phyloP scores from a whole-genome alignment of 1,140 invertebrate genomes.

The Cherax destructor region DNA sequence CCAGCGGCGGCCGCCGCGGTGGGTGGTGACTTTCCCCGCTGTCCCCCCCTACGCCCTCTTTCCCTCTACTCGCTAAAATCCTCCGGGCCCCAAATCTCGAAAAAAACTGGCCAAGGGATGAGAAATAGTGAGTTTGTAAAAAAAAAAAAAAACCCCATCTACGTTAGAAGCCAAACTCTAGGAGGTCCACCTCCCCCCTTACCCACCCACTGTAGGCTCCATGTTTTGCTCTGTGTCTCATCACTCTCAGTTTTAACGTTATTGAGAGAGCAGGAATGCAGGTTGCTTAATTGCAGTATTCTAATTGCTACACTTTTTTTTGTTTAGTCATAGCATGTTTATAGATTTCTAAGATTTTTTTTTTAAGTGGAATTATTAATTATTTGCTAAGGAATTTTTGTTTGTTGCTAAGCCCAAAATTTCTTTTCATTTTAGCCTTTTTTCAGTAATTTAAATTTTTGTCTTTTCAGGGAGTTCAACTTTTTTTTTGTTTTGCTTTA shows the following conservation, averaged over 20 bases:
- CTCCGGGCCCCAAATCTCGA: not conserved
- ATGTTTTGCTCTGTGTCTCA: not conserved
- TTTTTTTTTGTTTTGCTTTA: not conserved
- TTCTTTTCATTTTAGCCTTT: not conserved
- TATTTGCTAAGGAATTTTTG: not conserved
- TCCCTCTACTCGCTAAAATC: not conserved
- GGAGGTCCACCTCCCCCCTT: not conserved
- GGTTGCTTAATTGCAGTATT: slow-evolving; percentile 10
- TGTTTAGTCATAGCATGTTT: not conserved
- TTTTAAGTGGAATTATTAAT: not conserved
- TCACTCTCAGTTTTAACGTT: not conserved
- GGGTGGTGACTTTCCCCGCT: not conserved
- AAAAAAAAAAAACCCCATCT: not conserved
- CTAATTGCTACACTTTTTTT: not conserved
- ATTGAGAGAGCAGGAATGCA: not conserved
- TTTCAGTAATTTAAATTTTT: not conserved
- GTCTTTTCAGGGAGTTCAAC: not conserved
- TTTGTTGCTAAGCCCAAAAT: not conserved
- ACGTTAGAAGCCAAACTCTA: not conserved
- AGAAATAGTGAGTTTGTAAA: not conserved
- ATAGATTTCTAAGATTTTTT: not conserved
- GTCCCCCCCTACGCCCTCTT: not conserved
- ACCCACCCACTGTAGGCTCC: not conserved
- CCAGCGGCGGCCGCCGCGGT: not conserved
- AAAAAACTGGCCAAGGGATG: not conserved